Evolutionary conservation across 2,797 vertebrate species (phyloP), one percentile per base, ranked within the genome.

Genomic region (Sciurus carolinensis): DNA sequence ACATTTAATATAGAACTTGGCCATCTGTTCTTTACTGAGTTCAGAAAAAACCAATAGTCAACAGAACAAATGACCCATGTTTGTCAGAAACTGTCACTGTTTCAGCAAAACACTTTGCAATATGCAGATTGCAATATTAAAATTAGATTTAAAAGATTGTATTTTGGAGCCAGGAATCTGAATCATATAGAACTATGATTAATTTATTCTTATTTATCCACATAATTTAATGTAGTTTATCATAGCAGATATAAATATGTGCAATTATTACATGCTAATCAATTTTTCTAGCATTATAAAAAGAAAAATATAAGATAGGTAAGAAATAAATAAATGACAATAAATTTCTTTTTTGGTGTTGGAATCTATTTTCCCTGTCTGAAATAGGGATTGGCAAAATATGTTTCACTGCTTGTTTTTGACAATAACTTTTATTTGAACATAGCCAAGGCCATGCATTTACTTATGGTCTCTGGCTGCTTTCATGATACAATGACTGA

Each of bases 1-100:
- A 26, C 42, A 77, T 85, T 97, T 97, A 67, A 72, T 66, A 71
- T 17, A 66, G 20, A 76, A 28, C 20, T 28, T 50, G 83, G 7
- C 71, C 79, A 69, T 59, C 14, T 88, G 28, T 76, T 89, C 8
- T 92, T 81, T 72, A 64, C 30, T 80, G 59, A 83, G 83, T 87
- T 89, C 30, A 36, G 33, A 64, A 92, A 62, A 73, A 20, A 76
- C 6, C 30, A 92, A 39, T 52, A 95, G 1, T 20, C 79, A 92
- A 26, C 5, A 52, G 79, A 67, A 66, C 26, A 87, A 87, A 77
- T 85, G n/a, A n/a, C 52, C 30, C 2, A 2, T 83, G 36, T 47
- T 72, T 87, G 12, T 83, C 73, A 42, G 26, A 67, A 90, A 88
- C 10, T 44, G 44, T 72, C 22, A 73, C 2, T 80, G 8, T 87